A percentile compares a stretch with the other conserved stretches of the same genome.
Conservation (phyloP, 2,888 invertebrate species). For the Drosophila conformis region DNA sequence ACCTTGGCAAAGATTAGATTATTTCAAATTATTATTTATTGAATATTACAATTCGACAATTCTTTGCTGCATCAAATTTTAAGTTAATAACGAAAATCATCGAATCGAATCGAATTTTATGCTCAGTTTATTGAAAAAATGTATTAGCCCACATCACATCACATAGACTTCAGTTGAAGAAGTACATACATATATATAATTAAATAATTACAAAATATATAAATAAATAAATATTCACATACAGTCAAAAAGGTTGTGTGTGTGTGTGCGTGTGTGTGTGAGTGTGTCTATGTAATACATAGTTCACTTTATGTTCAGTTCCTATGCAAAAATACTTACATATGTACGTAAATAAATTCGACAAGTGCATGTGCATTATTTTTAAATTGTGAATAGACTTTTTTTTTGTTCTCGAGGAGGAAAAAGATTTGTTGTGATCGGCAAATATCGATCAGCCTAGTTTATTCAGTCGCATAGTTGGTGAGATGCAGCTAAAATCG, state of each 20-base stretch:
- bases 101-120: neutral
- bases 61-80: neutral
- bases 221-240: constrained; percentile 3
- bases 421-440: constrained; percentile 74
- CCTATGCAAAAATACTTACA: constrained; percentile 19
- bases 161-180: neutral
- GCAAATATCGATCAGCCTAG: constrained; percentile 74
- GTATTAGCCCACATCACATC: neutral
- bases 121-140: neutral
- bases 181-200: constrained; percentile 1
- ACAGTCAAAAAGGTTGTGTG: constrained; percentile 9
- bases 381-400: constrained; percentile 67
- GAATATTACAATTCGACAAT: neutral
- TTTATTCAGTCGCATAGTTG: constrained; percentile 70
- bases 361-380: constrained; percentile 74
- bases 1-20: neutral
- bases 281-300: constrained; percentile 16
- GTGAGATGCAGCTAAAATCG: constrained; percentile 65
- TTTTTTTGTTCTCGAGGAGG: constrained; percentile 45
- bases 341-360: constrained; percentile 40
- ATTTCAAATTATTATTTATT: no score
- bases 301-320: constrained; percentile 31
- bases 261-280: constrained; percentile 3
- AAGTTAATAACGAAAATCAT: neutral
- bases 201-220: constrained; percentile 18